These are phyloP conservation scores for Fundulus diaphanus DNA, from an alignment of 2,797 vertebrate genomes.

Conservation along the genomic window DNA sequence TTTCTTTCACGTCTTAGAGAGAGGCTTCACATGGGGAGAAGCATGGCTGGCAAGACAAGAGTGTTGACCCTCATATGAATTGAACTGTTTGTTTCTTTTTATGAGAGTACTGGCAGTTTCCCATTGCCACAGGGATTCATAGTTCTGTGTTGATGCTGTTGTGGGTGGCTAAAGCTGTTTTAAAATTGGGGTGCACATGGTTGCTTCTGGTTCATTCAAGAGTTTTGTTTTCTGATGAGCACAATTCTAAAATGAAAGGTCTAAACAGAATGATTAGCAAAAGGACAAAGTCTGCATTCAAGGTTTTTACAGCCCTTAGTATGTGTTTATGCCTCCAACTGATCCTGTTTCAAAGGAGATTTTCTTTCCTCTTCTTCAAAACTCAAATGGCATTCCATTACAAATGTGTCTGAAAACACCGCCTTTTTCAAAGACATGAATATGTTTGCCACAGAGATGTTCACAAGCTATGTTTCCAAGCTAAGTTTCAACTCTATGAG, in stretches of 20 bases:
- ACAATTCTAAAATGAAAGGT: neutral
- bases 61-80: slow-evolving; percentile 59
- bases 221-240: slow-evolving; percentile 7
- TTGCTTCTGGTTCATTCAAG: neutral
- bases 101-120: slow-evolving; percentile 27
- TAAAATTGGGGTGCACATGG: neutral
- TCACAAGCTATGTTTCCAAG: neutral
- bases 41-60: slow-evolving; percentile 33
- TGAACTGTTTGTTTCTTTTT: slow-evolving; percentile 44
- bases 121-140: slow-evolving; percentile 22
- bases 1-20: slow-evolving; percentile 46
- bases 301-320: neutral
- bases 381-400: slow-evolving; percentile 5
- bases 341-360: neutral
- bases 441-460: too few relatives aligned
- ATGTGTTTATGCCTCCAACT: neutral
- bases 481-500: neutral
- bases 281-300: slow-evolving; percentile 5
- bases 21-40: slow-evolving; percentile 31
- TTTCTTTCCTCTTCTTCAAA: slow-evolving; percentile 1
- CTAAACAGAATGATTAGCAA: neutral
- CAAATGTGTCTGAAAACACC: neutral
- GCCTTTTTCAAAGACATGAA: neutral
- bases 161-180: neutral
- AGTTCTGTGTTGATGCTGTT: neutral